These are phyloP conservation scores for Tiliqua scincoides DNA, from an alignment of 2,113 vertebrate genomes.

Conservation along the genomic window DNA sequence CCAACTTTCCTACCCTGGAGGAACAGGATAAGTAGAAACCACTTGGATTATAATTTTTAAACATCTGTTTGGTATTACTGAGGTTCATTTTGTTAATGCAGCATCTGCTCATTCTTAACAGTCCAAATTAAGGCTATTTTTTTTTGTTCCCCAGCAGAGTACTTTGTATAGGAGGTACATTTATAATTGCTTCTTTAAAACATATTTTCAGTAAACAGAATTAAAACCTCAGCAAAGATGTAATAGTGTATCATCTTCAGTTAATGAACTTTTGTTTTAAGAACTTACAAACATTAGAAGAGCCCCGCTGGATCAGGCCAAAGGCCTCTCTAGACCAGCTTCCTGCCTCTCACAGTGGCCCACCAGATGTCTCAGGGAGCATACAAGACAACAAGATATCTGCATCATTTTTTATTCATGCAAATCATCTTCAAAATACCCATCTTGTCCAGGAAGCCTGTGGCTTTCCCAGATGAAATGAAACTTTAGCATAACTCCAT, in stretches of 20 bases:
- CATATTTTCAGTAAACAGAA: not conserved
- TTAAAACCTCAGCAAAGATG: not conserved
- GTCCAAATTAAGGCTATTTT: not conserved
- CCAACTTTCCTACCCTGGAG: not conserved
- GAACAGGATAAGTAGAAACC: slow-evolving; percentile 2
- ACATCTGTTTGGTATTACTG: slow-evolving; percentile 28
- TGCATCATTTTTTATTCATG: no score
- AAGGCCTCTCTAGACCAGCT: no score
- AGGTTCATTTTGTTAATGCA: not conserved
- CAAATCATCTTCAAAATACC: no score
- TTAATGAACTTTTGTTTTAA: no score
- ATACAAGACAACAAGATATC: no score
- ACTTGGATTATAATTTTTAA: not conserved
- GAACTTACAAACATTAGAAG: no score
- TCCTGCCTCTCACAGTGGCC: no score
- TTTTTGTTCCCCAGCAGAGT: not conserved
- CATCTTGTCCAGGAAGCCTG: not conserved
- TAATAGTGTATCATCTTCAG: not conserved
- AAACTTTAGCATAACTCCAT: not conserved
- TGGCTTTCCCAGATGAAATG: not conserved
- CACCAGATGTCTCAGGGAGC: no score
- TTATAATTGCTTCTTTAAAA: not conserved
- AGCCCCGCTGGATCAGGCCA: no score
- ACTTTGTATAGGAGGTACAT: not conserved
- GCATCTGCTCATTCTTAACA: not conserved